Base-by-base conservation (phyloP, 2,113 vertebrate species). In the Chloropsis cyanopogon region DNA sequence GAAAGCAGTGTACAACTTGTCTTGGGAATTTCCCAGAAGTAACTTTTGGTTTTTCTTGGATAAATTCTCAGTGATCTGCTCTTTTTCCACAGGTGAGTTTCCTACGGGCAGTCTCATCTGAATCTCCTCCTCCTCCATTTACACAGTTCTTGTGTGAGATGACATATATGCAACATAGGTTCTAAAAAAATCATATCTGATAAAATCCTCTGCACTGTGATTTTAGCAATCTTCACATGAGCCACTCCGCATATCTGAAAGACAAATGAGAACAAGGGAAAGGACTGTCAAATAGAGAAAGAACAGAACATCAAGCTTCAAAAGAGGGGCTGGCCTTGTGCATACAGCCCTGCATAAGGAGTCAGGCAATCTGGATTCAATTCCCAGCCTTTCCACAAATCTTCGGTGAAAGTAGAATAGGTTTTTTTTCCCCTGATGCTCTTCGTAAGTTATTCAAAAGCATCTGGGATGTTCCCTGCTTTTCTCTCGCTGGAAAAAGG, bases 271-370 rank as follows among this genome's bases (percentile, higher is more conserved):
- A 95, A 66, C 64, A 88, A 92, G 95, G 60, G 95, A 93, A 96
- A 95, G 88, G 94, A 94, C 90, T 93, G 94, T 94, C 94, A 97
- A 95, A 78, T 0, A 81, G 95, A 96, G 88, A 96, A 96, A 97
- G 88, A 81, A 81, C 94, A 96, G 94, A 93, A 92, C 11, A 5
- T 76, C 47, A 14, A 39, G 85, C 88, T 96, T 96, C 93, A 95
- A 95, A 96, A 95, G 82, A 82, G 52, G 37, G 93, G 87, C 37
- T 90, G 94, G 39, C 86, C 85, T 83, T 80, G 56, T 71, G 71
- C 78, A 70, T 54, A 63, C 52, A 25, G 71, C 84, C 71, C 79
- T 1, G 13, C 75, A 77, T n/a, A 71, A 78, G 93, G 75, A 86
- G 54, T 37, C 54, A 28, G 71, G 57, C 92, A 94, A 92, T 97